Conservation (phyloP, 2,888 invertebrate species). For the Dysmachus trigonus region DNA sequence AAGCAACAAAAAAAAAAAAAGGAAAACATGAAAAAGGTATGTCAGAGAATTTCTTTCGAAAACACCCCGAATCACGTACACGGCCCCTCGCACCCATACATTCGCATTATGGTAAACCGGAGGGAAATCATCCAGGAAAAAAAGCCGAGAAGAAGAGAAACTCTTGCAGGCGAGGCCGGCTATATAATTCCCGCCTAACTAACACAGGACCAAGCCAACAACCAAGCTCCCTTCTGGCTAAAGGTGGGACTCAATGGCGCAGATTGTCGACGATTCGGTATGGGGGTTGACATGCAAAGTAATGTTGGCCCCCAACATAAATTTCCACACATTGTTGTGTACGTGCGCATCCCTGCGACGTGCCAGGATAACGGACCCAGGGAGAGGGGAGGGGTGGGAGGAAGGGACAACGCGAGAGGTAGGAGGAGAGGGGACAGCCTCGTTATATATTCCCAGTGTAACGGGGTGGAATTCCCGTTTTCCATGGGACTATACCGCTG, state of each 20-base stretch:
- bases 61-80: constrained; percentile 16
- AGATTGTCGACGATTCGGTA: not conserved
- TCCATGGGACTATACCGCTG: constrained; percentile 33
- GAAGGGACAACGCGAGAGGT: not conserved
- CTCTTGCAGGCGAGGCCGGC: not conserved
- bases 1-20: not conserved
- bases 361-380: not conserved
- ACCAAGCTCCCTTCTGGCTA: constrained; percentile 15
- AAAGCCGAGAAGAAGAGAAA: not conserved
- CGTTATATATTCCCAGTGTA: constrained; percentile 49
- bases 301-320: constrained; percentile 41
- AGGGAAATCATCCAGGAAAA: constrained; percentile 40
- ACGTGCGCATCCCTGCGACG: constrained; percentile 21
- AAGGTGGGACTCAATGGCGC: not conserved
- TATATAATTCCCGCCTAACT: constrained; percentile 12
- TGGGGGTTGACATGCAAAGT: constrained; percentile 48
- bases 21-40: constrained; percentile 28
- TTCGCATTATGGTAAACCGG: constrained; percentile 45
- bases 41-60: constrained; percentile 17
- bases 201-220: not conserved
- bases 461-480: constrained; percentile 48
- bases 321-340: constrained; percentile 33
- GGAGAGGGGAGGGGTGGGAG: not conserved
- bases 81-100: constrained; percentile 31
- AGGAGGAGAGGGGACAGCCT: not conserved